phyloP scores from a whole-genome alignment of 1,140 invertebrate species.

The Pomacea maculata region DNA sequence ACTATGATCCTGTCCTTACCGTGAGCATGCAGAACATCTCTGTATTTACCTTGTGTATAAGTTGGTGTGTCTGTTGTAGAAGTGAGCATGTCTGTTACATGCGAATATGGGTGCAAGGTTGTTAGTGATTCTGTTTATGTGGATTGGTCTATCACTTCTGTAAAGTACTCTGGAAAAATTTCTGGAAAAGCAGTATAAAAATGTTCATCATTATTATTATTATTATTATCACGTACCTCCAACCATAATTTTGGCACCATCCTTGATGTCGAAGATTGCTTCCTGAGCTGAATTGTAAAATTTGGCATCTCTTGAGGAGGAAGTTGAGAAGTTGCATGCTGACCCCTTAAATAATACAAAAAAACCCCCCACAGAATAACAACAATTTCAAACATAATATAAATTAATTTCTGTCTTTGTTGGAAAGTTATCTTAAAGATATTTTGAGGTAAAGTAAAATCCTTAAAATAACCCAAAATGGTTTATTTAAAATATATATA shows the following conservation, averaged over 20 bases:
- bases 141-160: not conserved
- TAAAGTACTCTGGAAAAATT: not conserved
- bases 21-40: too few relatives aligned
- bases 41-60: too few relatives aligned
- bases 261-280: conserved; percentile 85
- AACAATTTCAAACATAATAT: not conserved
- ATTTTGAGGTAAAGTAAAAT: too few relatives aligned
- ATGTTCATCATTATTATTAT: not conserved
- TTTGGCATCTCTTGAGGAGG: conserved; percentile 34
- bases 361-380: not conserved
- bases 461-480: too few relatives aligned
- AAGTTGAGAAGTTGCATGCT: conserved; percentile 25
- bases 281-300: conserved; percentile 68
- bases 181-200: not conserved
- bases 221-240: conserved; percentile 71
- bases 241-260: conserved; percentile 90
- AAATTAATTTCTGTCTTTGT: too few relatives aligned
- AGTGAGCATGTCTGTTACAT: too few relatives aligned
- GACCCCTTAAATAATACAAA: not conserved
- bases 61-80: too few relatives aligned
- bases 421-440: too few relatives aligned
- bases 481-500: too few relatives aligned
- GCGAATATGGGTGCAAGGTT: not conserved
- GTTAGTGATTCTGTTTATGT: not conserved
- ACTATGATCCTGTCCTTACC: too few relatives aligned